These are phyloP conservation scores for Megaceryle maxima DNA, from an alignment of 2,113 vertebrate genomes.

Conservation along the genomic window DNA sequence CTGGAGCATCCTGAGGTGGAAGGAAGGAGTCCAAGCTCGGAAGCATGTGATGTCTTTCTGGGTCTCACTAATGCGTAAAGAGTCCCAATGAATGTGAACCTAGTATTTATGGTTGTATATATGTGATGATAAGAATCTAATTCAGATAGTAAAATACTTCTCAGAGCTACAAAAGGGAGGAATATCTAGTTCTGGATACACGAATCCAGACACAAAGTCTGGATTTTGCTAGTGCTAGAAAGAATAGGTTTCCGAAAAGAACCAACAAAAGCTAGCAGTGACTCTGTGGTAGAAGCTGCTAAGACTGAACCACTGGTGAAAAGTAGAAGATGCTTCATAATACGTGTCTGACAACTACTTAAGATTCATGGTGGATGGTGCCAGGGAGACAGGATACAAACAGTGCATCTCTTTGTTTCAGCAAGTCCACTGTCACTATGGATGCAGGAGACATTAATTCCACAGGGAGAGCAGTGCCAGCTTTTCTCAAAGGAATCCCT, in stretches of 20 bases:
- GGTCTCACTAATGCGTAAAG: not conserved
- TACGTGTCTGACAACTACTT: not conserved
- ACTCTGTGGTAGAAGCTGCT: not conserved
- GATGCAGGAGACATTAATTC: constrained; percentile 43
- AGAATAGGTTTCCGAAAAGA: not conserved
- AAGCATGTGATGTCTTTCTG: not conserved
- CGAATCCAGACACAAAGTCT: not conserved
- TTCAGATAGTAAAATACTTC: not conserved
- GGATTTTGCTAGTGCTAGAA: not conserved
- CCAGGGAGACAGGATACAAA: constrained; percentile 48
- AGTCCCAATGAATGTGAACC: not conserved
- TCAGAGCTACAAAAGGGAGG: not conserved
- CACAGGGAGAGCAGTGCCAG: constrained; percentile 24
- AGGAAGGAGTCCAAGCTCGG: not conserved
- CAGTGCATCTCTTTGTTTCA: constrained; percentile 51
- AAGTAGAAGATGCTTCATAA: constrained; percentile 43
- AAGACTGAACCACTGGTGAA: not conserved
- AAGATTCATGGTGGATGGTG: constrained; percentile 17
- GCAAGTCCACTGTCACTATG: constrained; percentile 26
- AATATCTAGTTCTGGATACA: not conserved
- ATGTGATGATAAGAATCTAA: not conserved
- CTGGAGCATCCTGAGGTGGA: not conserved
- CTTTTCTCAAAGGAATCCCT: constrained; percentile 57
- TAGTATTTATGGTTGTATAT: not conserved
- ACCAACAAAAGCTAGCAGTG: not conserved